Evolutionary conservation across 2,797 vertebrate species (phyloP), one percentile per base, ranked within the genome.

Genomic region (Chaetophractus vellerosus): DNA sequence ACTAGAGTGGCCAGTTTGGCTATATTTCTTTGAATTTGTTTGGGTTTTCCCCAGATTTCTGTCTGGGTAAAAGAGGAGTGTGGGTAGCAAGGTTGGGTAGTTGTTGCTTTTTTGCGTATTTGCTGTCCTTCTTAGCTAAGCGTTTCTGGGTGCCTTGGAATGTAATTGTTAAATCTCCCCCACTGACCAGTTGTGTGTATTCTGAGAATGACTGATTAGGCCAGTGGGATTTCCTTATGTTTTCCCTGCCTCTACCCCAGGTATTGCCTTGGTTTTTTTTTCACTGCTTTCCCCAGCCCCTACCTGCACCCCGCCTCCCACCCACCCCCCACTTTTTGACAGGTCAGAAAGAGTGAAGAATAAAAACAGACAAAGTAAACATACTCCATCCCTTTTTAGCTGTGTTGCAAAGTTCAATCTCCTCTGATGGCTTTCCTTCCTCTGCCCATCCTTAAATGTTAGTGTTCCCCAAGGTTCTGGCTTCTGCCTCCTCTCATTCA

Each of bases 1-100:
- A 83, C 69, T 45, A 76, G 68, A 88, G 41, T 66, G 52, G n/a
- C 36, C 61, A 5, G 10, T 66, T 88, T 28, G 52, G 41, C 57
- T 79, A 0, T 21, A 76, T 59, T 72, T 55, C 72, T 92, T 55
- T 3, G 4, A 38, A 64, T 82, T 55, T 94, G 90, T 95, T 87
- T 83, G 84, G 69, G 33, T 85, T 92, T 83, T 26, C 57, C 81
- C 85, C n/a, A 68, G 59, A 28, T 75, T 66, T 69, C 28, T 79
- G 28, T 80, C 52, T 45, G 6, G 12, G 64, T 12, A 16, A 89
- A 66, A 82, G 31, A 36, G 28, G 14, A 7, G 16, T 48, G 5
- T 28, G 79, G 16, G 24, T 11, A 64, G 57, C 59, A 9, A 82
- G 66, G 36, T 18, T 12, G 33, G 24, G 8, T 6, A 14, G n/a